phyloP scores from a whole-genome alignment of 2,797 vertebrate genomes.

The Peromyscus melanophrys region DNA sequence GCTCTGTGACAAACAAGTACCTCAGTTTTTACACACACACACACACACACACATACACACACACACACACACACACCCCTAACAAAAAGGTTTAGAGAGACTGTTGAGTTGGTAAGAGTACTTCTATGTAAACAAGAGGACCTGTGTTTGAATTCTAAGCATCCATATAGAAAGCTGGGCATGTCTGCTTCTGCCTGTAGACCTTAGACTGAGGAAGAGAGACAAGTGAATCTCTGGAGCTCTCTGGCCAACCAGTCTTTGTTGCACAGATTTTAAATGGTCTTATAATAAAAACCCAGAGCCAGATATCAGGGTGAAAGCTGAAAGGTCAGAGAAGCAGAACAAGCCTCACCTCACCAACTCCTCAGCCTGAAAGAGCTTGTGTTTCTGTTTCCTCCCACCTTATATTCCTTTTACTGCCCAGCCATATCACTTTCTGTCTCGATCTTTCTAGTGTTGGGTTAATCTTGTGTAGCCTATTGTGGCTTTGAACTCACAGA shows the following conservation, averaged over 20 bases:
- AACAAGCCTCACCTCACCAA: too few relatives aligned
- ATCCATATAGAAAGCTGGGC: neutral
- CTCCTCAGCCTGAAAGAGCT: too few relatives aligned
- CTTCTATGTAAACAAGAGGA: neutral
- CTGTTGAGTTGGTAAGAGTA: neutral
- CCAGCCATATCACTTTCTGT: too few relatives aligned
- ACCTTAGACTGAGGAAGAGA: neutral
- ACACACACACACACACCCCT: neutral
- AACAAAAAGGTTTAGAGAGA: neutral
- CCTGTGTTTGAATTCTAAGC: neutral
- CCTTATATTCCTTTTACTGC: too few relatives aligned
- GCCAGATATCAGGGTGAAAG: too few relatives aligned
- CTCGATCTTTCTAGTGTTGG: too few relatives aligned
- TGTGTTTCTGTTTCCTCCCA: too few relatives aligned
- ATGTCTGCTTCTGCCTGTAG: neutral
- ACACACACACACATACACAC: neutral
- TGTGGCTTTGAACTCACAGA: too few relatives aligned
- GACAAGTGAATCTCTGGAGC: neutral
- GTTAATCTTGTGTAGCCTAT: too few relatives aligned
- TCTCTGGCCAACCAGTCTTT: neutral
- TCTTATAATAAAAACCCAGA: too few relatives aligned
- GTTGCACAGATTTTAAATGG: too few relatives aligned
- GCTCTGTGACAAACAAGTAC: neutral
- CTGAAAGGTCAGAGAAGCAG: too few relatives aligned
- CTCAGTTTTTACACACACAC: neutral